A percentile compares a stretch with the other conserved stretches of the same genome.
phyloP scores from a whole-genome alignment of 2,888 invertebrate species.

The Saturnia japonica region DNA sequence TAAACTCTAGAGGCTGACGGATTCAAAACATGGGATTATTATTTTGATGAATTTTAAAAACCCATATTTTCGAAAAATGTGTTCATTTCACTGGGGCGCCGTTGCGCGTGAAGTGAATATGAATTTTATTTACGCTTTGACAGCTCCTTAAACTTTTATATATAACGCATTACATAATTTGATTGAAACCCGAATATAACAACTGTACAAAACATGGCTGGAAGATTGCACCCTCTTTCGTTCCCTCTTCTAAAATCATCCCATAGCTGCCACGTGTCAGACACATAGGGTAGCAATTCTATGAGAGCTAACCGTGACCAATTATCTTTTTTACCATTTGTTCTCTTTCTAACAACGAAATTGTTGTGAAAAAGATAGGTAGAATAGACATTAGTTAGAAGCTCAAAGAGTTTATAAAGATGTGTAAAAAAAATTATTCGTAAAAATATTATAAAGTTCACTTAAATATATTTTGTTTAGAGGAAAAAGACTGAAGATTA shows the following conservation, averaged over 20 bases:
- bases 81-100: too few relatives aligned
- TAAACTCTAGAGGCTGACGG: too few relatives aligned
- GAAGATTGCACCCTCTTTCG: constrained; percentile 14
- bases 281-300: constrained; percentile 57
- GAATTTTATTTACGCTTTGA: too few relatives aligned
- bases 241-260: constrained; percentile 46
- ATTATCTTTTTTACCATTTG: constrained; percentile 62
- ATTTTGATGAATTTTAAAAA: too few relatives aligned
- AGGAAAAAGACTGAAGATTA: too few relatives aligned
- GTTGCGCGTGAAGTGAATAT: too few relatives aligned
- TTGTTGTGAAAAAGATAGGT: constrained; percentile 37
- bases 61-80: too few relatives aligned
- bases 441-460: neutral
- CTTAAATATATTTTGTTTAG: neutral
- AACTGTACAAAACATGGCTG: neutral
- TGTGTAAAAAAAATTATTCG: constrained; percentile 24
- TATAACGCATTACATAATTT: neutral
- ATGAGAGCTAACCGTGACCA: constrained; percentile 53
- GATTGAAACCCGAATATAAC: neutral
- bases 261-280: constrained; percentile 68
- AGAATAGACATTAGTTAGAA: constrained; percentile 23
- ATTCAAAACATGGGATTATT: too few relatives aligned
- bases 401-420: constrained; percentile 50
- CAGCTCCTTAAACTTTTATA: constrained; percentile 1
- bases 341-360: constrained; percentile 40